Evolutionary conservation across 2,113 vertebrate species (phyloP), one percentile per base, ranked within the genome.

Genomic region (Sisor rabdophorus): DNA sequence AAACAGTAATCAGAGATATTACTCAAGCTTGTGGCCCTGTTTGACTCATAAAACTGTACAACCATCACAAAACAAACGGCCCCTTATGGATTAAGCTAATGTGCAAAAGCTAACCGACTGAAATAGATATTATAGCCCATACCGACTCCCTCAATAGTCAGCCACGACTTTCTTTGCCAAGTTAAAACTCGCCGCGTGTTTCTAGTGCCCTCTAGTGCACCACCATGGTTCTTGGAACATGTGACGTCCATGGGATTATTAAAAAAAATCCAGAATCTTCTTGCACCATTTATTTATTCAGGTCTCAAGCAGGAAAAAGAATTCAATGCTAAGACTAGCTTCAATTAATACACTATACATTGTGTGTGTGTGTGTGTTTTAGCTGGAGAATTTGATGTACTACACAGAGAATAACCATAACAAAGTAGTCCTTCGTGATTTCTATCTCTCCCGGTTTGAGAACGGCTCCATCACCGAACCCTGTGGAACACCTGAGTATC

Each of bases 331-430:
- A 11, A 44, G 60, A 65, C 63, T 15, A 13, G 4, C 4, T 65
- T 40, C 7, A 32, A n/a, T 53, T 55, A 11, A 55, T 11, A 36
- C 19, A 20, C 6, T 28, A 53, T 19, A 20, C 19, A 53, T 6
- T 10, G 0, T 53, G 4, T 6, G 54, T 58, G 8, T 26, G 64
- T 13, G 2, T 13, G 10, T 54, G 26, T 71, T 76, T 50, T 76
- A 95, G 93, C 88, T 94, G 85, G 93, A 95, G 88, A 95, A 95
- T 82, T 79, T 95, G 65, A 93, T 95, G 92, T 95, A 95, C 85
- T 93, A 94, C 87, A 94, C 89, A 82, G 92, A 93, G 78, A 92
- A 92, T 83, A 94, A 93, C 86, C 93, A 93, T 79, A 93, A 93
- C 71, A 95, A 94, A 87, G 93, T 94, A 1, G 92, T 95, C 32